Evolutionary conservation across 1,140 invertebrate species (phyloP).

Genomic region (Drosophila novamexicana): DNA sequence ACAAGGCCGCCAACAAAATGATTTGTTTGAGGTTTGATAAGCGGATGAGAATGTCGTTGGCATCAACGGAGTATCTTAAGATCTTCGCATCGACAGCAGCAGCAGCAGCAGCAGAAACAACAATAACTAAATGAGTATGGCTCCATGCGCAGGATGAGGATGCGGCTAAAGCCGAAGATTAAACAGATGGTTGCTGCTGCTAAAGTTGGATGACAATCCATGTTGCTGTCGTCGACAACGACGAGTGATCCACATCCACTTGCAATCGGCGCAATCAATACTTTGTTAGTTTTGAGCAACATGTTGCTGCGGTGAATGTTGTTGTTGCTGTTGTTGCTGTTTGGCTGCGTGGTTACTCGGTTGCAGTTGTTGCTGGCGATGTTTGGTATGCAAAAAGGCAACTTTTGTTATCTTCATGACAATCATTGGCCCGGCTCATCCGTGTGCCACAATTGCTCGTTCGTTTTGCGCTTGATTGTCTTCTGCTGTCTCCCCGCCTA

Average conservation of each 20-base stretch:
- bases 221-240: conserved; percentile 71
- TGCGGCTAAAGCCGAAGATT: conserved; percentile 15
- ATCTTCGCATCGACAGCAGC: conserved; percentile 49
- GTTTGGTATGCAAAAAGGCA: conserved; percentile 82
- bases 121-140: conserved; percentile 81
- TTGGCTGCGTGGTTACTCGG: conserved; percentile 14
- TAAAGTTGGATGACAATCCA: conserved; percentile 74
- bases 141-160: conserved; percentile 69
- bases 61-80: conserved; percentile 53
- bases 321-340: conserved; percentile 32
- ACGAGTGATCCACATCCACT: conserved; percentile 80
- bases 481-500: conserved; percentile 38
- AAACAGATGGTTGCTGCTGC: conserved; percentile 35
- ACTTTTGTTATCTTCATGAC: conserved; percentile 81
- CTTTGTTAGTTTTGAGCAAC: conserved; percentile 82
- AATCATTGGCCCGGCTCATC: conserved; percentile 77
- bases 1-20: conserved; percentile 78
- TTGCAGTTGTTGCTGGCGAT: conserved; percentile 51
- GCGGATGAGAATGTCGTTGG: conserved; percentile 81
- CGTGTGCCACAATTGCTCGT: conserved; percentile 81
- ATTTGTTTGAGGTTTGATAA: conserved; percentile 83
- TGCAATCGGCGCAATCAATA: conserved; percentile 81
- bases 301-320: conserved; percentile 67
- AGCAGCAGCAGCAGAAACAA: conserved; percentile 49
- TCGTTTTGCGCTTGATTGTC: conserved; percentile 81